These are phyloP conservation scores for Mirounga angustirostris DNA, from an alignment of 2,113 vertebrate genomes.

Conservation along the genomic window DNA sequence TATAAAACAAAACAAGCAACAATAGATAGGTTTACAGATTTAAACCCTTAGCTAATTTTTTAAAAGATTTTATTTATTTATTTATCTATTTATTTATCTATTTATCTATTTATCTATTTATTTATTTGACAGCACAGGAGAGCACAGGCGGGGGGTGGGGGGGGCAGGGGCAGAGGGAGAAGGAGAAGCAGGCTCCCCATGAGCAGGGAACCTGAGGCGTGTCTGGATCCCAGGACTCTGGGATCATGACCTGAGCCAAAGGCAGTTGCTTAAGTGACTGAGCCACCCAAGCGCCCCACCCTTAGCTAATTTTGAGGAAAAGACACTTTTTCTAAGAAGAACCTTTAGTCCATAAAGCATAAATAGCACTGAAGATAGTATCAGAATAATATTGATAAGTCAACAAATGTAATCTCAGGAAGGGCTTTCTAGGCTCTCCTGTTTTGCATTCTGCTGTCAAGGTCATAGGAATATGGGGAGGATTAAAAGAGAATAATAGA, in stretches of 20 bases:
- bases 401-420: background rate
- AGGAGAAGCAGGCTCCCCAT: no score
- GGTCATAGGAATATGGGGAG: background rate
- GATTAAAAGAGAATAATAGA: background rate
- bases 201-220: no score
- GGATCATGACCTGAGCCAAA: no score
- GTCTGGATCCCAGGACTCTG: no score
- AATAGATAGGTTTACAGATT: background rate
- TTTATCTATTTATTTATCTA: no score
- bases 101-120: no score
- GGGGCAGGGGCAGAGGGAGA: no score
- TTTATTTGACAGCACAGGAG: no score
- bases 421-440: background rate
- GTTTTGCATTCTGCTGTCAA: background rate
- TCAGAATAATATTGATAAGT: background rate
- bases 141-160: no score
- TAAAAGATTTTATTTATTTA: no score
- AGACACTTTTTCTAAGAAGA: background rate
- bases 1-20: background rate
- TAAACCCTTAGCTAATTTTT: background rate
- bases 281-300: no score
- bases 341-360: background rate
- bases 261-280: no score
- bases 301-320: background rate
- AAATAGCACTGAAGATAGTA: background rate